phyloP scores from a whole-genome alignment of 2,888 invertebrate species.

The Autographa pulchrina region DNA sequence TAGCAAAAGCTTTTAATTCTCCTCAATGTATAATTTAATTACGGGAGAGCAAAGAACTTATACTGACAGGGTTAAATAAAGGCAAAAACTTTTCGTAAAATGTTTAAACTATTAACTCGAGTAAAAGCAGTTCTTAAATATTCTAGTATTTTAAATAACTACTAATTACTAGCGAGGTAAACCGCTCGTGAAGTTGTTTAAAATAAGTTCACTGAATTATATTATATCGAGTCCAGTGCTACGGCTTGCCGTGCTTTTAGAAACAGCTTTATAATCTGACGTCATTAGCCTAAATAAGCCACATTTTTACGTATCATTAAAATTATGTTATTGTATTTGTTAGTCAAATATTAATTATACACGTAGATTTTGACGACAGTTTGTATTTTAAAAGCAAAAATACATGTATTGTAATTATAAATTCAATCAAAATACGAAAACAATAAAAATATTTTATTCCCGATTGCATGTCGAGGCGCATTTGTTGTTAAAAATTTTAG shows the following conservation, averaged over 20 bases:
- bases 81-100: neutral
- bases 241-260: neutral
- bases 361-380: neutral
- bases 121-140: constrained; percentile 2
- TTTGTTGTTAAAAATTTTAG: constrained; percentile 58
- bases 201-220: constrained; percentile 2
- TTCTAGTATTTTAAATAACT: constrained; percentile 5
- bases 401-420: neutral
- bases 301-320: constrained; percentile 7
- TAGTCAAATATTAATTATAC: neutral
- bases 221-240: neutral
- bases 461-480: constrained; percentile 27
- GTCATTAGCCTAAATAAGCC: constrained; percentile 12
- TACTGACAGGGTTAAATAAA: neutral
- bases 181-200: neutral
- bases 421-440: constrained; percentile 1
- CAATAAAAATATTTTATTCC: constrained; percentile 8
- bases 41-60: constrained; percentile 2
- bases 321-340: neutral
- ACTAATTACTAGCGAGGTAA: constrained; percentile 5
- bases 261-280: neutral
- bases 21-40: constrained; percentile 4
- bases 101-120: constrained; percentile 4
- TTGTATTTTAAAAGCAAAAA: neutral
- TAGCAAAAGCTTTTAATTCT: neutral